phyloP scores from a whole-genome alignment of 2,113 vertebrate genomes.

The Nothoprocta perdicaria region DNA sequence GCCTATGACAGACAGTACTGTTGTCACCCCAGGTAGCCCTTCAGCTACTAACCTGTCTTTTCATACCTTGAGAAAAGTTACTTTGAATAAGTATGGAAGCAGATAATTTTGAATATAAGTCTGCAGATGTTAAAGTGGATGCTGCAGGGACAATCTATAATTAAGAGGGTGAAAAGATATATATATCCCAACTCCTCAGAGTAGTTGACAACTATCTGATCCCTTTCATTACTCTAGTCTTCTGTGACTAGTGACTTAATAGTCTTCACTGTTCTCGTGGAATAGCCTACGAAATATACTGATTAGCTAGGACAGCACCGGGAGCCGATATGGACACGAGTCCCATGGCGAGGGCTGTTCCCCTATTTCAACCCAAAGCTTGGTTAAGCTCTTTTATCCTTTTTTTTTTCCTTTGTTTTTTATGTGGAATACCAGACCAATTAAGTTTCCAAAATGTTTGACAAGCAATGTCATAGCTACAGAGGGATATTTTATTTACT shows the following conservation, averaged over 20 bases:
- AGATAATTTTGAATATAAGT: background rate
- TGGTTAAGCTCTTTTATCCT: background rate
- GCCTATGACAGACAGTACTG: background rate
- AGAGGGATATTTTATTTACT: background rate
- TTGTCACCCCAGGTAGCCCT: background rate
- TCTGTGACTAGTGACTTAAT: background rate
- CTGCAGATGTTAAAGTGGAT: background rate
- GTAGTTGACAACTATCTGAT: background rate
- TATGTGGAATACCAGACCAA: fast-evolving
- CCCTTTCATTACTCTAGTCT: background rate
- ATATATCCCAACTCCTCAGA: background rate
- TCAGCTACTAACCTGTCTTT: background rate
- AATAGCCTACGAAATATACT: fast-evolving
- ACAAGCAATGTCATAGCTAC: background rate
- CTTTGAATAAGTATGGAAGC: background rate
- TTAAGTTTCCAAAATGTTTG: background rate
- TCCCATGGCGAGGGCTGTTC: background rate
- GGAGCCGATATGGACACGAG: background rate
- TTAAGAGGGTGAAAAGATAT: background rate
- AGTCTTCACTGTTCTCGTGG: background rate
- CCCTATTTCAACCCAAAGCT: background rate
- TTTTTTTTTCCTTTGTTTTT: background rate
- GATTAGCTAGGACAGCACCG: background rate
- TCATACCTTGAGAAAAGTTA: background rate
- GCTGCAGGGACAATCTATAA: background rate